These are phyloP conservation scores for Eulemur macaco DNA, from an alignment of 2,113 vertebrate species.

Conservation along the genomic window DNA sequence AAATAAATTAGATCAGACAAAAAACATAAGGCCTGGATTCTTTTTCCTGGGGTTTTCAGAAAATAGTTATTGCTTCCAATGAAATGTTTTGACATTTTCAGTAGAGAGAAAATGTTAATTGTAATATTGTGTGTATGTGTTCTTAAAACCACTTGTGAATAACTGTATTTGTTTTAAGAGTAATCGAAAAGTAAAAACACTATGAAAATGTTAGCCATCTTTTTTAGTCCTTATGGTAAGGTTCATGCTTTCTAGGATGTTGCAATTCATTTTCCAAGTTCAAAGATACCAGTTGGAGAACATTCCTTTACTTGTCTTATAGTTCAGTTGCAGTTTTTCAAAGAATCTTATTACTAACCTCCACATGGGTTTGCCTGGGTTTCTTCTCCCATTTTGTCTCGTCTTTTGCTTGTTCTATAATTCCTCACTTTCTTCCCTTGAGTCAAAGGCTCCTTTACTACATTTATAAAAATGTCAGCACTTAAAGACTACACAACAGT, in stretches of 20 bases:
- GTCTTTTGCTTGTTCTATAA: background rate
- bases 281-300: background rate
- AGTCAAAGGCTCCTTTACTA: background rate
- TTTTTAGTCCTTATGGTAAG: background rate
- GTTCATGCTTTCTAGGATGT: background rate
- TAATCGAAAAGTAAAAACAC: background rate
- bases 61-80: constrained; percentile 43
- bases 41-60: constrained; percentile 68
- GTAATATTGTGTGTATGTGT: constrained; percentile 44
- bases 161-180: background rate
- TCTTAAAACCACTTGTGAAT: constrained; percentile 61
- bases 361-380: background rate
- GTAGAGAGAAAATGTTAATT: constrained; percentile 59
- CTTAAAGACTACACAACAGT: background rate
- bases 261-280: background rate
- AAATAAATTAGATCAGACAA: constrained; percentile 63
- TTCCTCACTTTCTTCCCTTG: background rate
- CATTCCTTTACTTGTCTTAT: background rate
- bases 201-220: background rate
- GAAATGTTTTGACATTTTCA: constrained; percentile 67
- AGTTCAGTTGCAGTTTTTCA: background rate
- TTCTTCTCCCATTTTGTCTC: background rate
- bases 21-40: constrained; percentile 51
- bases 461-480: background rate
- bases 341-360: background rate